Base-by-base conservation (phyloP, 1,140 invertebrate genomes). In the Polypedilum vanderplanki region DNA sequence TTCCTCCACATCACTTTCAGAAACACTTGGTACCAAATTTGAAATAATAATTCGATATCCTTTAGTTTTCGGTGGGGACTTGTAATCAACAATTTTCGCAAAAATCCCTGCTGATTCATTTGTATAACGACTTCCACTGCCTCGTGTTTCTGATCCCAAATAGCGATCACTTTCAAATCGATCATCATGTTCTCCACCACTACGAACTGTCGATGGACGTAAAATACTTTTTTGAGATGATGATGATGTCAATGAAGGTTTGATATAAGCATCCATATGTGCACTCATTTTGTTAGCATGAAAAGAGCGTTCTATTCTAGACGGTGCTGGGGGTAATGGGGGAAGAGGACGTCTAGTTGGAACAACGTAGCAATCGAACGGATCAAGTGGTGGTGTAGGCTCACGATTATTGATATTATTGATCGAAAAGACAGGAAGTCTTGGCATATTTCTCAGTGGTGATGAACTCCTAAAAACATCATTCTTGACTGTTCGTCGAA, bases 1-100 rank as follows among this genome's bases (percentile, higher is more conserved):
- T 84, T 98, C 95, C 88, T 93, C 90, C 77, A 97, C 94, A 83
- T 97, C 95, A 78, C 93, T 90, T 77, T 92, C 91, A 7, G 92
- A 94, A 0, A 96, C 95, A 78, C 89, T 90, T 1, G 87, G 85
- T 78, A 94, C 90, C 73, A 97, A 86, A 85, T 96, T 97, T 75
- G 93, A 94, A 0, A 97, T 93, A 76, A 93, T 88, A 79, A 94
- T 92, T 79, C 91, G 85, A 79, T 90, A 91, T 76, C 91, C 91
- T 10, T 85, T 82, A 17, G 84, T 79, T 70, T 85, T 81, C 33
- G 83, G 80, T 1, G 83, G 81, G 5, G 76, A 75, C 77, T 75
- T 77, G 80, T 84, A 1, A 82, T 79, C 79, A 86, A 87, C 3
- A 86, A 80, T 73, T 86, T 83, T 10, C 3, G 85, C 80, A 73